Base-by-base conservation (phyloP, 1,140 invertebrate genomes). In the Theocolax elegans region DNA sequence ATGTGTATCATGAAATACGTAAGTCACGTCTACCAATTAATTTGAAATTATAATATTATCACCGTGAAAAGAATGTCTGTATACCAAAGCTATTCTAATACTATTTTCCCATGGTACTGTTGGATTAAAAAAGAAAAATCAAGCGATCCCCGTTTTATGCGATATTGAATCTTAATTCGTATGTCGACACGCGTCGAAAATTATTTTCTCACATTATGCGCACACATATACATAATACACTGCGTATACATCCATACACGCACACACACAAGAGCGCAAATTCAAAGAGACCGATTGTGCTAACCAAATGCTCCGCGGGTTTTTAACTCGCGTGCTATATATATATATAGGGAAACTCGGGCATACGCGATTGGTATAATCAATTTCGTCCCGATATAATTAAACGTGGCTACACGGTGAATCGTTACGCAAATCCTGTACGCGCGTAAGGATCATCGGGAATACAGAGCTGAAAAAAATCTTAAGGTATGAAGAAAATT, bases 161-260 rank as follows among this genome's bases (percentile, higher is more conserved):
- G 27, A 54, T 54, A 31, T 54, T 17, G n/a, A 54, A 54, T 31
- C 51, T 29, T 21, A 54, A 19, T 19, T n/a, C n/a, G n/a, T 19
- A 35, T 17, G 53, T 21, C 31, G 7, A 44, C 7, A 31, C n/a
- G 53, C 17, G 29, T 21, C n/a, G 35, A 10, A 58, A 58, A 58
- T 58, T 40, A 58, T 58, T 58, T 58, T 58, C 54, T 58, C 54
- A 58, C 54, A 58, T 58, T 38, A 40, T 23, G 19, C 15, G 31
- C 25, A n/a, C 29, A 2, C n/a, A 56, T 38, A 38, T 38, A 38
- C 35, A 29, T 23, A 35, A 23, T 27, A 23, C 15, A 13, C 23
- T n/a, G 53, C 53, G 51, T 12, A 12, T 6, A 6, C n/a, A 29
- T n/a, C n/a, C n/a, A n/a, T n/a, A n/a, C n/a, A n/a, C n/a, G n/a